These are phyloP conservation scores for Drosophila pallidifrons DNA, from an alignment of 1,140 invertebrate genomes.

Conservation along the genomic window DNA sequence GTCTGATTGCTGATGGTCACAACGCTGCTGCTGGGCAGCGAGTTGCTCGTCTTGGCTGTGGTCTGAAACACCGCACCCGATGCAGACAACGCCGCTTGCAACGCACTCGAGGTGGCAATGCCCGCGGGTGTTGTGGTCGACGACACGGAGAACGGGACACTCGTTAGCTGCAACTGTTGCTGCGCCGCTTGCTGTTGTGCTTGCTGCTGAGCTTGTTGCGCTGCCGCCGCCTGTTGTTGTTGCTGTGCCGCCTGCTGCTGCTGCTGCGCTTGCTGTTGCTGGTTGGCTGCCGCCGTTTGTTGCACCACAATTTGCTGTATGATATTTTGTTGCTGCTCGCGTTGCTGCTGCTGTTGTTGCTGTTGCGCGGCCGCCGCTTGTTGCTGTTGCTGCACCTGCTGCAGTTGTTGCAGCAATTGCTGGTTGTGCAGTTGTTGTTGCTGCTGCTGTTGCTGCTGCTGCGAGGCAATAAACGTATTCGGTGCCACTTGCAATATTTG, in stretches of 20 bases:
- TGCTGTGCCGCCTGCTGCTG: constrained; percentile 78
- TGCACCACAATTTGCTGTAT: constrained; percentile 80
- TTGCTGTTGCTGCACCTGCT: constrained; percentile 65
- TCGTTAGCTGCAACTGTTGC: constrained; percentile 56
- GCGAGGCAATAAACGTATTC: constrained; percentile 60
- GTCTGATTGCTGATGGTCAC: constrained; percentile 78
- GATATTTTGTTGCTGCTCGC: constrained; percentile 76
- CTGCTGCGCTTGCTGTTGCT: constrained; percentile 54
- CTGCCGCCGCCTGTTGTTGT: constrained; percentile 52
- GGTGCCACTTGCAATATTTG: constrained; percentile 86
- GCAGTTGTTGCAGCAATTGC: constrained; percentile 83
- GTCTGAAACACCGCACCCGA: constrained; percentile 65
- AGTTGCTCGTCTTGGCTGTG: constrained; percentile 52
- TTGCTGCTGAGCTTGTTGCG: constrained; percentile 31
- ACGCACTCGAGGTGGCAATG: constrained; percentile 74
- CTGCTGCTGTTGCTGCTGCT: constrained; percentile 69
- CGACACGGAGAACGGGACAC: constrained; percentile 85
- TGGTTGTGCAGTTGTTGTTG: constrained; percentile 72
- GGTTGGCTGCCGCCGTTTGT: constrained; percentile 29
- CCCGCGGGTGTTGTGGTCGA: constrained; percentile 85
- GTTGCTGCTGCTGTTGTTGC: constrained; percentile 63
- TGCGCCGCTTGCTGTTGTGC: constrained; percentile 42
- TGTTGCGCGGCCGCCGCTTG: constrained; percentile 46
- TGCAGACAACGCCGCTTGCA: constrained; percentile 62
- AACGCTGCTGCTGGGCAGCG: constrained; percentile 67